Conservation (phyloP, 2,797 vertebrate genomes). For the Perdix hodgsoniae region DNA sequence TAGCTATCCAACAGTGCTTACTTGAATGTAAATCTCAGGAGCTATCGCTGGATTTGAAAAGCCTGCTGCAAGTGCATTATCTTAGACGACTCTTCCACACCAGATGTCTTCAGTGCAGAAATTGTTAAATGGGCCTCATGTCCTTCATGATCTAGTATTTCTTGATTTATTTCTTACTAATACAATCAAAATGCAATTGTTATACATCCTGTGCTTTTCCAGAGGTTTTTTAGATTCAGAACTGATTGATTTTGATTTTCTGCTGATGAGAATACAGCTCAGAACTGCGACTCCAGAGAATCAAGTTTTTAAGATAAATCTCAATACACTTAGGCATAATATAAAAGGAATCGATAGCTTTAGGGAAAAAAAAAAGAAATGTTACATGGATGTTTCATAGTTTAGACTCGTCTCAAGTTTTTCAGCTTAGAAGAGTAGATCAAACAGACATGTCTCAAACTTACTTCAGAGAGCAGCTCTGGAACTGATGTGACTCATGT, state of each 20-base stretch:
- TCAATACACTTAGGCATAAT: background rate
- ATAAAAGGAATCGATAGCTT: background rate
- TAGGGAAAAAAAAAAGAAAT: background rate
- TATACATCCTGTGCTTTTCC: background rate
- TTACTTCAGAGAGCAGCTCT: background rate
- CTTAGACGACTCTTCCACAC: background rate
- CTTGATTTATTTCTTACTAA: background rate
- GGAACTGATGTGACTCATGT: background rate
- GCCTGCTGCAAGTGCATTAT: background rate
- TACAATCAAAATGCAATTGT: background rate
- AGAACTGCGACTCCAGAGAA: background rate
- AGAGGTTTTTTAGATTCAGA: background rate
- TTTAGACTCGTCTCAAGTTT: background rate
- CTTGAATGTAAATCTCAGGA: background rate
- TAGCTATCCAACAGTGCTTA: background rate
- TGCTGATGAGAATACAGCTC: background rate
- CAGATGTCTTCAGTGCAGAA: background rate
- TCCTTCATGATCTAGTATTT: background rate
- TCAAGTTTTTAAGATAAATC: background rate
- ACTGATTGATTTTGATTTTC: background rate
- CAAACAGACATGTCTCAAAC: rapidly evolving
- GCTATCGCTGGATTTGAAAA: background rate
- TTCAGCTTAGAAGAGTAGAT: background rate
- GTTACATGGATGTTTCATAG: rapidly evolving
- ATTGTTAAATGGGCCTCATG: background rate